Conservation (phyloP, 2,113 vertebrate genomes). For the Empidonax alnorum region DNA sequence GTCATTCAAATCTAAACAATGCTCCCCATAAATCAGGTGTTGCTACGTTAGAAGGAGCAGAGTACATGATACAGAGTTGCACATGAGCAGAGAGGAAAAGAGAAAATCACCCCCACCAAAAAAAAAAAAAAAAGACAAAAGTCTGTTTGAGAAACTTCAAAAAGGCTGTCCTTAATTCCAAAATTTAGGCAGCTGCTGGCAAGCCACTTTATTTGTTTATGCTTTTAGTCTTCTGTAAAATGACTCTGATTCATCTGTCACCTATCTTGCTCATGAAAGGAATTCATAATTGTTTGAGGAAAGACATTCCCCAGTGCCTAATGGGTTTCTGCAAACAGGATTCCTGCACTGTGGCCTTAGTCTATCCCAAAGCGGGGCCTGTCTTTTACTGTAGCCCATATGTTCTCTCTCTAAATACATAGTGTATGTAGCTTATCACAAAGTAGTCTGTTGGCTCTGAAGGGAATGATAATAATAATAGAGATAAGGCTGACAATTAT, state of each 20-base stretch:
- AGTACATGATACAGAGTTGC: accelerated
- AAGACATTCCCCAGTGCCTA: background rate
- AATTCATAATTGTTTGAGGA: background rate
- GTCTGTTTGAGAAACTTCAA: background rate
- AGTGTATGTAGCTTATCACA: accelerated
- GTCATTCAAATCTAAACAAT: background rate
- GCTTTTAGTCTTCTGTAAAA: background rate
- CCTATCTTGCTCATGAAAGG: background rate
- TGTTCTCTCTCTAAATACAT: background rate
- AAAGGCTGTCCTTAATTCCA: background rate
- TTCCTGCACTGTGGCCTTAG: background rate
- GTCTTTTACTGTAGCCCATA: background rate
- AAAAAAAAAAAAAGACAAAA: background rate
- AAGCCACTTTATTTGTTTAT: background rate
- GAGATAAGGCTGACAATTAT: background rate
- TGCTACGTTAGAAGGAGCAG: background rate
- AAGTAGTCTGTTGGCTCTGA: background rate
- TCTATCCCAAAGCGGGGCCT: background rate
- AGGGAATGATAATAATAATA: background rate
- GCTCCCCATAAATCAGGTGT: background rate
- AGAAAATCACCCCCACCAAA: background rate
- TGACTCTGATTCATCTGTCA: background rate
- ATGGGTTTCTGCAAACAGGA: background rate
- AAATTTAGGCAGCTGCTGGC: background rate
- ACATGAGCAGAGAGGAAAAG: background rate